Percentiles rank a stretch among this genome's conserved stretches.
phyloP scores from a whole-genome alignment of 1,140 invertebrate species.

The Brachionus koreanus region DNA sequence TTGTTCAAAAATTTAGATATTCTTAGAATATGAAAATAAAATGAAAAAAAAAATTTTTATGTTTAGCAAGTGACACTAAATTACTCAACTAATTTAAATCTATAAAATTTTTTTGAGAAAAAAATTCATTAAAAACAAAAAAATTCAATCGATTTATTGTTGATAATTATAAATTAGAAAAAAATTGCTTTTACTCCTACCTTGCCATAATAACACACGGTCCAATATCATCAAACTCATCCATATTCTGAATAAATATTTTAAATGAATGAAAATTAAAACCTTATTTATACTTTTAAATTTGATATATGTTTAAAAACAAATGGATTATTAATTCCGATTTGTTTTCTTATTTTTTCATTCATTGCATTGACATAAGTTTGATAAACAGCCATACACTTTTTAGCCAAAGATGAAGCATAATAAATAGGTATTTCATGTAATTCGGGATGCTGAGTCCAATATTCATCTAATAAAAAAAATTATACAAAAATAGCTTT shows the following conservation, averaged over 20 bases:
- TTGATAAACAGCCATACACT: slow-evolving; percentile 99
- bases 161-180: no score
- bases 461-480: slow-evolving; percentile 78
- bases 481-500: background rate
- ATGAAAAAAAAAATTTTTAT: no score
- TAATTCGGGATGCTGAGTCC: slow-evolving; percentile 92
- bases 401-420: slow-evolving; percentile 95
- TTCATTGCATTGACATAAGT: slow-evolving; percentile 99
- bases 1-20: no score
- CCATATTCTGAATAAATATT: slow-evolving; percentile 71
- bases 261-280: background rate
- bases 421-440: slow-evolving; percentile 99
- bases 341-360: slow-evolving; percentile 88
- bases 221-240: slow-evolving; percentile 98
- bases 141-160: no score
- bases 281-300: slow-evolving; percentile 71
- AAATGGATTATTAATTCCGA: slow-evolving; percentile 97
- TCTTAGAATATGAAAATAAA: no score
- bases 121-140: no score
- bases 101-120: no score
- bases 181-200: no score
- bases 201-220: slow-evolving; percentile 95
- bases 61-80: no score
- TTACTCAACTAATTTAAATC: no score
- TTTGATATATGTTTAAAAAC: slow-evolving; percentile 98